A percentile compares a stretch with the other conserved stretches of the same genome.
phyloP scores from a whole-genome alignment of 2,797 vertebrate species.

The Bradypus variegatus region DNA sequence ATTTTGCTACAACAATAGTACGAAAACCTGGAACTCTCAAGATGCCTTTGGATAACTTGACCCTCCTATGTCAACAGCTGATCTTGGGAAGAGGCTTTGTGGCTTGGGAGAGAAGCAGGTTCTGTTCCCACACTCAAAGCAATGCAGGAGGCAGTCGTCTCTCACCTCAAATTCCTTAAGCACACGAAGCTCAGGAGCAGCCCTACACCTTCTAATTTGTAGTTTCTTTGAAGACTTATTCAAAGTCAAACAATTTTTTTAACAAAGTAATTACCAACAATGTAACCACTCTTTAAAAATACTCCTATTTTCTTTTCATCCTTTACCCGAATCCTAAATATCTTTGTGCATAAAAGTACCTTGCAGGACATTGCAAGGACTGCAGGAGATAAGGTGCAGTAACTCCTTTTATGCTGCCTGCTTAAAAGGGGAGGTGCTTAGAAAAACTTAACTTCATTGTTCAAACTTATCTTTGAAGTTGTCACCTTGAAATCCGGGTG shows the following conservation, averaged over 20 bases:
- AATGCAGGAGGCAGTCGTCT: not conserved
- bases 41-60: not conserved
- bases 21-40: not conserved
- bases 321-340: not conserved
- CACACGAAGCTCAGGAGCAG: not conserved
- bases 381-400: not conserved
- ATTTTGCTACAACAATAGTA: too few species aligned
- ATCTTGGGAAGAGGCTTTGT: not conserved
- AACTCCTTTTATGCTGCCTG: not conserved
- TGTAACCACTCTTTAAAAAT: slow-evolving; percentile 9
- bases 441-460: not conserved
- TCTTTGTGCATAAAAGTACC: not conserved
- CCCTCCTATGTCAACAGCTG: not conserved
- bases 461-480: not conserved
- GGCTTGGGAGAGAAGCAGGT: not conserved
- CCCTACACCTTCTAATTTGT: not conserved
- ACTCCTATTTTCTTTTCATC: not conserved
- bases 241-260: not conserved
- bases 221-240: not conserved
- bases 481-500: not conserved
- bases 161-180: not conserved
- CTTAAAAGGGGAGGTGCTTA: not conserved
- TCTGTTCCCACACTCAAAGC: not conserved
- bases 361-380: not conserved
- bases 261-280: not conserved